phyloP scores from a whole-genome alignment of 1,140 invertebrate species.

The Camponotus floridanus region DNA sequence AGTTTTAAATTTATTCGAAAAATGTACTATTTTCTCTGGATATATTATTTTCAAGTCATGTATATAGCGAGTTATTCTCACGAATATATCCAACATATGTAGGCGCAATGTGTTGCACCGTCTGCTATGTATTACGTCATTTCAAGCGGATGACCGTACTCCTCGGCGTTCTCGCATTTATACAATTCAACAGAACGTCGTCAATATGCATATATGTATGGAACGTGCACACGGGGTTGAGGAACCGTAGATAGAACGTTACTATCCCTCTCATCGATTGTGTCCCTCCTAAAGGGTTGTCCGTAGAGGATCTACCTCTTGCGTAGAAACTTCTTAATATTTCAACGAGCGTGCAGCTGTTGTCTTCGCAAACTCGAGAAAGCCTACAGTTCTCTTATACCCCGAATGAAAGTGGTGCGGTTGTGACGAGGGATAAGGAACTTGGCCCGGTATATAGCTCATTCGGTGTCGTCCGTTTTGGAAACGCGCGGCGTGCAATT shows the following conservation, averaged over 20 bases:
- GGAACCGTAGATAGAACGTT: slow-evolving; percentile 26
- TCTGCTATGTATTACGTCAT: slow-evolving; percentile 37
- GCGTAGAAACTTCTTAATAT: slow-evolving; percentile 72
- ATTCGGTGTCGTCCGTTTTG: slow-evolving; percentile 49
- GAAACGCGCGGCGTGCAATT: slow-evolving; percentile 51
- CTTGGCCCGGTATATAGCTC: neutral
- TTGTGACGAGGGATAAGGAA: neutral
- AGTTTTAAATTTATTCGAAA: slow-evolving; percentile 13
- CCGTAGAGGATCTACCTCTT: slow-evolving; percentile 51
- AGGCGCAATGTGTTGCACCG: neutral
- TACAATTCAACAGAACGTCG: slow-evolving; percentile 30
- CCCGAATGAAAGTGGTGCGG: slow-evolving; percentile 24
- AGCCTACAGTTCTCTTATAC: slow-evolving; percentile 44
- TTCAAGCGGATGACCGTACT: slow-evolving; percentile 7
- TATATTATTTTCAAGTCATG: neutral
- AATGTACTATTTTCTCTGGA: neutral
- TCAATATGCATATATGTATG: slow-evolving; percentile 1
- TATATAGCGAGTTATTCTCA: neutral
- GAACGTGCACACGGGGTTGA: slow-evolving; percentile 32
- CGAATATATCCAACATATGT: neutral
- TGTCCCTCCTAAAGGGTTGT: slow-evolving; percentile 62
- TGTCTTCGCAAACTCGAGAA: slow-evolving; percentile 77
- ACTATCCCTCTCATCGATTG: slow-evolving; percentile 66
- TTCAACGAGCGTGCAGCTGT: slow-evolving; percentile 74
- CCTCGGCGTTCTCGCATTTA: neutral